A percentile compares a stretch with the other conserved stretches of the same genome.
These are phyloP conservation scores for Saturnia japonica DNA, from an alignment of 2,888 invertebrate species.

Conservation along the genomic window DNA sequence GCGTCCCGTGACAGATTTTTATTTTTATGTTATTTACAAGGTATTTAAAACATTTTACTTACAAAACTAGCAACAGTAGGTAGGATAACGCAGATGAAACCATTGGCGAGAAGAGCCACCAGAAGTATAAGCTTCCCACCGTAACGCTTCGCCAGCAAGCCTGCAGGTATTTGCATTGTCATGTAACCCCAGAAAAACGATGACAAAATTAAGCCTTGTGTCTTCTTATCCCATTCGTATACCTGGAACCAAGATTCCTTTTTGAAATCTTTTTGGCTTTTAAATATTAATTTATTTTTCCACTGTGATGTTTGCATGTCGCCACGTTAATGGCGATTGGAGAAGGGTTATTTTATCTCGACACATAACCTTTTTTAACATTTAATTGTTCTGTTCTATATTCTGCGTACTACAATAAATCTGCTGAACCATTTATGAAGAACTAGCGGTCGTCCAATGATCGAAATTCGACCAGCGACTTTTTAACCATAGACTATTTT, in stretches of 20 bases:
- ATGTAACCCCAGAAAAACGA: constrained; percentile 92
- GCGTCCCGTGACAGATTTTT: no score
- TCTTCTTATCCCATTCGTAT: constrained; percentile 81
- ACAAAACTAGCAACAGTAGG: constrained; percentile 82
- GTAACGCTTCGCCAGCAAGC: constrained; percentile 87
- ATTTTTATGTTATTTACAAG: no score
- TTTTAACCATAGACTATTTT: no score
- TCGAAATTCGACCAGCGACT: no score
- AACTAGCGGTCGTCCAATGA: no score
- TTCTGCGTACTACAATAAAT: neutral
- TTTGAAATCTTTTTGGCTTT: neutral
- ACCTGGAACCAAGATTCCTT: constrained; percentile 44
- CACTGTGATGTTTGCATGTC: neutral
- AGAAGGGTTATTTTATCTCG: no score
- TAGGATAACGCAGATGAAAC: constrained; percentile 80
- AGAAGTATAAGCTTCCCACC: constrained; percentile 88
- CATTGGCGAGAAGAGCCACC: constrained; percentile 78
- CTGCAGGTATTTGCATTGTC: constrained; percentile 86
- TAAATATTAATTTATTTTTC: neutral
- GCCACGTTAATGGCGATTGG: neutral
- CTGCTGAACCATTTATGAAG: no score
- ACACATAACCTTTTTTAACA: no score
- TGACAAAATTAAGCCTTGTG: constrained; percentile 84
- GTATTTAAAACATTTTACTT: constrained; percentile 29
- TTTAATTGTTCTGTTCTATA: neutral